Percentiles rank a stretch among this genome's conserved stretches.
Conservation (phyloP, 2,113 vertebrate species). For the Phylloscopus whistleri region DNA sequence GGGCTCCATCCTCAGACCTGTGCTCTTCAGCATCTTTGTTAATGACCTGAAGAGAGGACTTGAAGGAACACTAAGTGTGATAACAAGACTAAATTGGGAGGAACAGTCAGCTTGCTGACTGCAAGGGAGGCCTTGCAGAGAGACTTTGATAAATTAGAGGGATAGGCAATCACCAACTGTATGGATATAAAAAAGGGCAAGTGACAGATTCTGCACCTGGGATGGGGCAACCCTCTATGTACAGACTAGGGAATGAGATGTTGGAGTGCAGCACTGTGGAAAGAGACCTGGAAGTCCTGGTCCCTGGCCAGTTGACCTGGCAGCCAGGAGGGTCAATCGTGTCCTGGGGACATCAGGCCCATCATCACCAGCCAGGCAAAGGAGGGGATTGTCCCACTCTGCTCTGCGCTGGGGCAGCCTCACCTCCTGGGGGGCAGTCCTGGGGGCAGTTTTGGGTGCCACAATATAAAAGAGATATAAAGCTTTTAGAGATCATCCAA, state of each 20-base stretch:
- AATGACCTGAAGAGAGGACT: neutral
- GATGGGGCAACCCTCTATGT: neutral
- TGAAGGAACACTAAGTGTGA: neutral
- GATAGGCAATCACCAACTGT: neutral
- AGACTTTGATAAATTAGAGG: neutral
- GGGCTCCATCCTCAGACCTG: neutral
- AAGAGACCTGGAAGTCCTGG: neutral
- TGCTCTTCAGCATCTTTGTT: neutral
- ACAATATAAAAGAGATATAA: neutral
- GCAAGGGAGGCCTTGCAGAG: neutral
- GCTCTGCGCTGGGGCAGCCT: neutral
- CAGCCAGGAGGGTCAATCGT: fast-evolving
- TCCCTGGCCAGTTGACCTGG: too few relatives aligned
- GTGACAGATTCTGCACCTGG: neutral
- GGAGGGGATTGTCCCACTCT: fast-evolving
- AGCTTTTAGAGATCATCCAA: neutral
- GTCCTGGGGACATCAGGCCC: neutral
- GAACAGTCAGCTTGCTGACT: neutral
- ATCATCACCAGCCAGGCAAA: fast-evolving
- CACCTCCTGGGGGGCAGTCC: fast-evolving
- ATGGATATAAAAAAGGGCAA: neutral
- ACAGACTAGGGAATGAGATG: neutral
- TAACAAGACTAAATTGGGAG: neutral
- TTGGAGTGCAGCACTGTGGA: neutral
- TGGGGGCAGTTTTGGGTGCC: neutral